Evolutionary conservation across 2,888 invertebrate species (phyloP), one percentile per base, ranked within the genome.

Genomic region (Nycteola revayana): DNA sequence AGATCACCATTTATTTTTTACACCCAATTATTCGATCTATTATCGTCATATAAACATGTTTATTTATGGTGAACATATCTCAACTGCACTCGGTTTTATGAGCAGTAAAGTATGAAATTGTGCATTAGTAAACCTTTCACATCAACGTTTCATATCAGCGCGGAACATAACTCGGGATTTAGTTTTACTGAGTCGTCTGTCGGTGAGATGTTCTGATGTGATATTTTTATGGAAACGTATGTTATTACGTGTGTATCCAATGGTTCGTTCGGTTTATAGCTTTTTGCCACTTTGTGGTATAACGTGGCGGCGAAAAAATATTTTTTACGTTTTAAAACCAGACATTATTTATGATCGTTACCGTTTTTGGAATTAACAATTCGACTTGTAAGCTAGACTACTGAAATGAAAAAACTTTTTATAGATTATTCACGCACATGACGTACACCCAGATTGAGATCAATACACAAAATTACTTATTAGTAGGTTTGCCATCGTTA

Each of bases 31-130:
- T 79, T 75, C 73, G 68, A 73, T 78, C 80, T 80, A 79, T 76
- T 77, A 74, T 74, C 65, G 63, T 66, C 71, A 67, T 74, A 78
- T 76, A 78, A 78, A 81, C 73, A 74, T 68, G 57, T 66, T 75
- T 83, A 77, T 84, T 81, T 83, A 80, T 67, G 78, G 58, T 57
- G 61, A 67, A 66, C 69, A 69, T 74, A 73, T 72, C 63, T 69
- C 66, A 57, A 60, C 66, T 59, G 61, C 66, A 60, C 63, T 64
- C 70, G 68, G 50, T 76, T 85, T 87, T 86, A 87, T 79, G 66
- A 82, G 71, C 72, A 81, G 57, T 86, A 84, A 87, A 87, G 75
- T 78, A 76, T 74, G 73, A 81, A 83, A 84, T 81, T 82, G 72
- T 69, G 67, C 73, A 80, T 85, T 83, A 82, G 82, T 76, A 75